Evolutionary conservation across 2,888 invertebrate genomes (phyloP).

Genomic region (Sinhomidia bicolor): DNA sequence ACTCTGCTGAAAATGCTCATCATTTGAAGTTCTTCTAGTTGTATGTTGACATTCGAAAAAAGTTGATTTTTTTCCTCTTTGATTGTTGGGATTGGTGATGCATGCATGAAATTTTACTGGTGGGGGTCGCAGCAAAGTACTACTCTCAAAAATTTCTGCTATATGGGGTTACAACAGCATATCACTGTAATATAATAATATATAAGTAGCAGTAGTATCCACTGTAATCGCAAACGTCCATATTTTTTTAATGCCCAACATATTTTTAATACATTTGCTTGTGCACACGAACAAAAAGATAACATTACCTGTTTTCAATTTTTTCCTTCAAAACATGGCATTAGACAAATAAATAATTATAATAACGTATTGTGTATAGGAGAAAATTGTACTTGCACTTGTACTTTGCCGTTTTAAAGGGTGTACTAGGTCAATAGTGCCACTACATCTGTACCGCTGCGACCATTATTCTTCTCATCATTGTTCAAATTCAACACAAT

Average conservation of each 20-base stretch:
- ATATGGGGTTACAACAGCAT: constrained; percentile 31
- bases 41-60: constrained; percentile 49
- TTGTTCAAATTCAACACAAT: background rate
- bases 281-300: background rate
- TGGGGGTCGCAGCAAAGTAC: background rate
- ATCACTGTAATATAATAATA: too few species aligned
- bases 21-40: background rate
- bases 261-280: background rate
- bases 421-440: constrained; percentile 47
- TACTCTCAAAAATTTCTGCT: too few species aligned
- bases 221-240: too few species aligned
- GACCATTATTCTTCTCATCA: background rate
- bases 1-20: constrained; percentile 3
- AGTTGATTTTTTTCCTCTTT: constrained; percentile 50
- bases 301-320: constrained; percentile 32
- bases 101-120: background rate
- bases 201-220: too few species aligned
- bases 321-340: constrained; percentile 32
- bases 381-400: constrained; percentile 63
- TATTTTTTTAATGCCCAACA: too few species aligned
- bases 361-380: background rate
- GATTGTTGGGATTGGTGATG: constrained; percentile 24
- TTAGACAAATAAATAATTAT: constrained; percentile 9
- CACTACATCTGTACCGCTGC: background rate
- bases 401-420: constrained; percentile 12